Percentiles rank a stretch among this genome's conserved stretches.
Evolutionary conservation across 2,113 vertebrate species (phyloP).

Genomic region (Apus apus): DNA sequence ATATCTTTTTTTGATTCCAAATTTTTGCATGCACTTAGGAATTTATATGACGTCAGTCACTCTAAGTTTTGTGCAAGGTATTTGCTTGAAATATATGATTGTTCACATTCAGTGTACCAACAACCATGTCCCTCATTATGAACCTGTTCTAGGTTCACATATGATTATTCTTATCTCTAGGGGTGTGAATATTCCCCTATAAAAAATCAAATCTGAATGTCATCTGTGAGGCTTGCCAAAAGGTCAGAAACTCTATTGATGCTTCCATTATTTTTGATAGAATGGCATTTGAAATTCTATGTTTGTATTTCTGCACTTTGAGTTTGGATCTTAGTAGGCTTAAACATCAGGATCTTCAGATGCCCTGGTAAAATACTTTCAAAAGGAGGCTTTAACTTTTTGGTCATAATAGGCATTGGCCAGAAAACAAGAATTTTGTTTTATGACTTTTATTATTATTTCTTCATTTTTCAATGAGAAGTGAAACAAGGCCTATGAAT

Average conservation of each 20-base stretch:
- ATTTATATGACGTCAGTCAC: not conserved
- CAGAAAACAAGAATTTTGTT: not conserved
- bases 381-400: not conserved
- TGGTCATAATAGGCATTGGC: not conserved
- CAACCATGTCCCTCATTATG: not conserved
- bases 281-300: not conserved
- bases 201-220: not conserved
- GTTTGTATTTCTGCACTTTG: not conserved
- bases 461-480: not conserved
- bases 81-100: not conserved
- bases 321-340: not conserved
- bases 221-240: not conserved
- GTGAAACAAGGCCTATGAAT: not conserved
- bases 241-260: not conserved
- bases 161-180: not conserved
- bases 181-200: not conserved
- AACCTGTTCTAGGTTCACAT: not conserved
- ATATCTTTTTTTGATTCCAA: not conserved
- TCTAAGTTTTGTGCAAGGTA: not conserved
- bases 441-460: not conserved
- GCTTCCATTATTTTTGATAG: not conserved
- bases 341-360: not conserved
- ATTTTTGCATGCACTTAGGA: not conserved
- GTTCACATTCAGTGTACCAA: not conserved
- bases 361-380: not conserved